Percentiles rank a stretch among this genome's conserved stretches.
phyloP scores from a whole-genome alignment of 37 sponge, comb jelly and placozoan species.

The Spongia lamella region DNA sequence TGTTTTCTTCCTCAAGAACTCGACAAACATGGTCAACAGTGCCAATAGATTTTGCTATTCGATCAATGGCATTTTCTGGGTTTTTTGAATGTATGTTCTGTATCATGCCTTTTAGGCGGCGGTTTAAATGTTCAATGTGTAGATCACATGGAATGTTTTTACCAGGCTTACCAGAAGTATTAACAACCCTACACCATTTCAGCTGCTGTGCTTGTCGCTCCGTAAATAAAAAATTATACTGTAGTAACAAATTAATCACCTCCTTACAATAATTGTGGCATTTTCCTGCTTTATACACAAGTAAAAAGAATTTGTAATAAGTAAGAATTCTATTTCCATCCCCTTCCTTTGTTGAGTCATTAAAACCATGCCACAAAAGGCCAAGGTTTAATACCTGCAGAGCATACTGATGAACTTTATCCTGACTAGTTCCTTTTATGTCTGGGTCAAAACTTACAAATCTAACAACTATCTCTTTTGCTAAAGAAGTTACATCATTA shows the following conservation, averaged over 20 bases:
- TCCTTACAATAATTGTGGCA: not conserved
- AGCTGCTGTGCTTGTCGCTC: constrained; percentile 44
- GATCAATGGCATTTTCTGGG: too few species aligned
- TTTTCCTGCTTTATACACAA: not conserved
- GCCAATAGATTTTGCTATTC: constrained; percentile 26
- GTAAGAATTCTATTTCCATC: constrained; percentile 19
- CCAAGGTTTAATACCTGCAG: constrained; percentile 11
- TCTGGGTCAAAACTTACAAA: too few species aligned
- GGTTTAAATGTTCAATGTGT: constrained; percentile 51
- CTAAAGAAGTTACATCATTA: too few species aligned
- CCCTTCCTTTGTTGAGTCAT: constrained; percentile 12
- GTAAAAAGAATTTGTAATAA: constrained; percentile 16
- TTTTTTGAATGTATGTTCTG: too few species aligned
- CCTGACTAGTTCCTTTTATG: too few species aligned
- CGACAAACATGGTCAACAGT: constrained; percentile 22
- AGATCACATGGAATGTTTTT: constrained; percentile 56
- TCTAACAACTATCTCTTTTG: too few species aligned
- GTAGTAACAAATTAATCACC: constrained; percentile 21
- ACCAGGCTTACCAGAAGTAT: constrained; percentile 42
- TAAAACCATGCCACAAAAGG: constrained; percentile 20
- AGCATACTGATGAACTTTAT: constrained; percentile 12
- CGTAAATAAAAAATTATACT: constrained; percentile 43
- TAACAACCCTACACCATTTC: constrained; percentile 40
- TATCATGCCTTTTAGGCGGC: constrained; percentile 20
- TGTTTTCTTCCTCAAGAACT: constrained; percentile 28